These are phyloP conservation scores for Eospalax fontanierii DNA, from an alignment of 2,797 vertebrate species.

Conservation along the genomic window DNA sequence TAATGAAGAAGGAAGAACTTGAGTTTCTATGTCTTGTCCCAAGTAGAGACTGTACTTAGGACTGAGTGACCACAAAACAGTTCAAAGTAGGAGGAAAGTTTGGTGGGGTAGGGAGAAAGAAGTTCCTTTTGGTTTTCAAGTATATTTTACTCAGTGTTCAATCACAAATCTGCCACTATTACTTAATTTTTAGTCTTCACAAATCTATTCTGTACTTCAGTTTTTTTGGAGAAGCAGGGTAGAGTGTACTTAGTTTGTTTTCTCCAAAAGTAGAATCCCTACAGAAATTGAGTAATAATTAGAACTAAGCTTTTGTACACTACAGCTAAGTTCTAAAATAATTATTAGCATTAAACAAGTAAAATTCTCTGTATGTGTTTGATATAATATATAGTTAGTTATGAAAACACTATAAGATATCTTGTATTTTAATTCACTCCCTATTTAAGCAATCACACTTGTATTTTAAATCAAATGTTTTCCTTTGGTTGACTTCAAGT, in stretches of 20 bases:
- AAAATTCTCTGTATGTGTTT: slow-evolving; percentile 27
- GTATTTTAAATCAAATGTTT: slow-evolving; percentile 33
- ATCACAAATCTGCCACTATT: neutral
- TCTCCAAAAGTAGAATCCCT: neutral
- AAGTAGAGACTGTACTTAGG: neutral
- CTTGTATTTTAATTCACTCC: slow-evolving; percentile 27
- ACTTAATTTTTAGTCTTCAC: neutral
- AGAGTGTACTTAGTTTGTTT: neutral
- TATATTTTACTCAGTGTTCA: neutral
- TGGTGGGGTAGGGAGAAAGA: accelerated
- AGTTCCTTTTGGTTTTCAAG: neutral
- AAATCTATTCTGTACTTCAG: neutral
- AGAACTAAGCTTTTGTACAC: neutral
- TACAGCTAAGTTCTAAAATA: neutral
- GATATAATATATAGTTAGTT: slow-evolving; percentile 1
- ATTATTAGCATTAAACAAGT: slow-evolving; percentile 12
- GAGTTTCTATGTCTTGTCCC: neutral
- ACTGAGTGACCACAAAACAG: neutral
- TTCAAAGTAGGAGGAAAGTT: neutral
- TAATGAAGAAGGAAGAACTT: neutral
- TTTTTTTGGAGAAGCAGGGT: too few relatives aligned
- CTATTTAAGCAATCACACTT: slow-evolving; percentile 50
- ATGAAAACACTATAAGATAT: neutral
- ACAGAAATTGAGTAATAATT: slow-evolving; percentile 49
- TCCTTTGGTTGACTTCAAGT: slow-evolving; percentile 18